Evolutionary conservation across 23 tunicate genomes (phyloP).

Genomic region (Corella eumyota): DNA sequence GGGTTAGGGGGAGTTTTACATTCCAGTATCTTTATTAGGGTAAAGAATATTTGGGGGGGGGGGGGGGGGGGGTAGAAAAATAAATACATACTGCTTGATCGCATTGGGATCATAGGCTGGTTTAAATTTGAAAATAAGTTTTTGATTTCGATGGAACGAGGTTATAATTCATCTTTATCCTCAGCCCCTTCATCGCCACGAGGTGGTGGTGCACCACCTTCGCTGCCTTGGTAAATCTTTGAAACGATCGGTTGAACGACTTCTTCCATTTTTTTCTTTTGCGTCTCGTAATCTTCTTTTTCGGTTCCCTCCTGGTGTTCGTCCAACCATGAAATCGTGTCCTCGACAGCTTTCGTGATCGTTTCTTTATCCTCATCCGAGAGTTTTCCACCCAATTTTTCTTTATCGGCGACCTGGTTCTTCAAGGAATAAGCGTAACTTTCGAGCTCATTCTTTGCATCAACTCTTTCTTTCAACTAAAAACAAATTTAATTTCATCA

Average conservation of each 20-base stretch:
- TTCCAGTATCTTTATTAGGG: too few relatives aligned
- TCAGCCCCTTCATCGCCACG: constrained; percentile 23
- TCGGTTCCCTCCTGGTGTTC: constrained; percentile 77
- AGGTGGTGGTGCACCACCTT: constrained; percentile 12
- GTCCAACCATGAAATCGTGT: constrained; percentile 94
- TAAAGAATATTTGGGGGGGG: too few relatives aligned
- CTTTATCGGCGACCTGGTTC: constrained; percentile 86
- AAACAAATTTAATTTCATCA: constrained; percentile 1
- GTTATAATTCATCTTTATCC: constrained; percentile 76
- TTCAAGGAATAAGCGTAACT: constrained; percentile 89
- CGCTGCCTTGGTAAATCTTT: constrained; percentile 70
- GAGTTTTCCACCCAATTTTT: constrained; percentile 90
- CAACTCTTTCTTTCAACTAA: constrained; percentile 86
- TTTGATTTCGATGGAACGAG: too few relatives aligned
- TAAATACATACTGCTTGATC: too few relatives aligned
- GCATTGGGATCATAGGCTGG: too few relatives aligned
- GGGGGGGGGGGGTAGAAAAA: too few relatives aligned
- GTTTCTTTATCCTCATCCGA: constrained; percentile 80
- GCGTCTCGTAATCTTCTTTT: constrained; percentile 80
- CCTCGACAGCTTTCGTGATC: constrained; percentile 67
- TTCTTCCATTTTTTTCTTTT: constrained; percentile 94
- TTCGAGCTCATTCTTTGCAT: constrained; percentile 91
- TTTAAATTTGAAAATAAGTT: too few relatives aligned
- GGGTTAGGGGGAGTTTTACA: too few relatives aligned
- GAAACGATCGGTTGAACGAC: constrained; percentile 84